A percentile compares a stretch with the other conserved stretches of the same genome.
phyloP scores from a whole-genome alignment of 2,888 invertebrate genomes.

The Muscina levida region DNA sequence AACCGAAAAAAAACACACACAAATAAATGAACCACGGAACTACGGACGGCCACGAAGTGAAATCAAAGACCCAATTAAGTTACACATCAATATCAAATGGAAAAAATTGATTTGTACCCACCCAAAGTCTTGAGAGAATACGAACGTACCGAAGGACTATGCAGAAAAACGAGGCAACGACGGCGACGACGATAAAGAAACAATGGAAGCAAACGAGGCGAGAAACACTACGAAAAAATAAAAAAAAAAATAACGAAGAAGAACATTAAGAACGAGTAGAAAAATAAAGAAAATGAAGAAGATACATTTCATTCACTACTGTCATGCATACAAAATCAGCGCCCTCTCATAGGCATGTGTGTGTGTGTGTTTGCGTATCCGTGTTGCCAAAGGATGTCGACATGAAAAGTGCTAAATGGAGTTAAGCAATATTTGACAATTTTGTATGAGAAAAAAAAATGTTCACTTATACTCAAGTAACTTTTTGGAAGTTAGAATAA shows the following conservation, averaged over 20 bases:
- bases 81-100: conserved; percentile 55
- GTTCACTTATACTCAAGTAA: no score
- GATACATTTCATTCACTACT: conserved; percentile 57
- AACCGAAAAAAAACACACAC: conserved; percentile 13
- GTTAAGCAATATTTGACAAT: no score
- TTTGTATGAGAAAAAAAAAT: no score
- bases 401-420: no score
- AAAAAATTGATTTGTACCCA: conserved; percentile 61
- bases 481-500: no score
- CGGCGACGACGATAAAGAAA: conserved; percentile 10
- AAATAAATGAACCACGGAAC: neutral
- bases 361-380: neutral
- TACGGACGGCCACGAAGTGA: neutral
- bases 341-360: neutral
- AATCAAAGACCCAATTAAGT: conserved; percentile 30
- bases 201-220: neutral
- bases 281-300: conserved; percentile 25
- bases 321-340: neutral
- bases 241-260: conserved; percentile 11
- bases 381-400: neutral
- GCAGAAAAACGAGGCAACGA: conserved; percentile 36
- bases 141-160: neutral
- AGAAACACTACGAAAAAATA: conserved; percentile 10
- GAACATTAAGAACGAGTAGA: neutral
- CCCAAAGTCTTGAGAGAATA: conserved; percentile 50